A percentile compares a stretch with the other conserved stretches of the same genome.
phyloP scores from a whole-genome alignment of 2,797 vertebrate species.

The Pogonophryne albipinna region DNA sequence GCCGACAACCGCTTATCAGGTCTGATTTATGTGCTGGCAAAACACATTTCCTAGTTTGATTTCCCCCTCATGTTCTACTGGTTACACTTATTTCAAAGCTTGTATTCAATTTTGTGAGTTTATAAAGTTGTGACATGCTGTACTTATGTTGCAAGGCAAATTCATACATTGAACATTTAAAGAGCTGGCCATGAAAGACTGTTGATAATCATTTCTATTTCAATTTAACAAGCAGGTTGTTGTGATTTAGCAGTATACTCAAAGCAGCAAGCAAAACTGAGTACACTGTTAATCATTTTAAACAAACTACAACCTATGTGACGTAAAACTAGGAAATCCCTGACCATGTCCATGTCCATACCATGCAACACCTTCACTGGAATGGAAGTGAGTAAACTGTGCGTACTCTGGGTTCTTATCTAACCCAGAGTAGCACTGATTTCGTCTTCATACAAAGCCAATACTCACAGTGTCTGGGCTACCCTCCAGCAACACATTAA shows the following conservation, averaged over 20 bases:
- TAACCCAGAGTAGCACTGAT: slow-evolving; percentile 42
- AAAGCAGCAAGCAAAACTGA: too few species aligned
- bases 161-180: neutral
- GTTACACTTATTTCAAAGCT: neutral
- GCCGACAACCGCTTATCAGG: slow-evolving; percentile 29
- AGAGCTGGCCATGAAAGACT: neutral
- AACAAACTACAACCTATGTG: too few species aligned
- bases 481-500: slow-evolving; percentile 98
- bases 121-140: neutral
- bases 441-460: slow-evolving; percentile 53
- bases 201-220: too few species aligned
- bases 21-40: slow-evolving; percentile 30
- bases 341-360: too few species aligned
- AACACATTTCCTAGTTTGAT: slow-evolving; percentile 14
- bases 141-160: neutral
- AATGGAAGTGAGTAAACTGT: neutral
- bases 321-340: neutral
- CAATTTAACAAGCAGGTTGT: too few species aligned
- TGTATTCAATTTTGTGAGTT: neutral
- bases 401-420: slow-evolving; percentile 12
- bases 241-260: too few species aligned
- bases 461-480: slow-evolving; percentile 95
- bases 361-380: neutral
- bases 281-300: too few species aligned
- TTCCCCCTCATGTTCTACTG: neutral